These are phyloP conservation scores for Antheraea pernyi DNA, from an alignment of 1,140 invertebrate genomes.

Conservation along the genomic window DNA sequence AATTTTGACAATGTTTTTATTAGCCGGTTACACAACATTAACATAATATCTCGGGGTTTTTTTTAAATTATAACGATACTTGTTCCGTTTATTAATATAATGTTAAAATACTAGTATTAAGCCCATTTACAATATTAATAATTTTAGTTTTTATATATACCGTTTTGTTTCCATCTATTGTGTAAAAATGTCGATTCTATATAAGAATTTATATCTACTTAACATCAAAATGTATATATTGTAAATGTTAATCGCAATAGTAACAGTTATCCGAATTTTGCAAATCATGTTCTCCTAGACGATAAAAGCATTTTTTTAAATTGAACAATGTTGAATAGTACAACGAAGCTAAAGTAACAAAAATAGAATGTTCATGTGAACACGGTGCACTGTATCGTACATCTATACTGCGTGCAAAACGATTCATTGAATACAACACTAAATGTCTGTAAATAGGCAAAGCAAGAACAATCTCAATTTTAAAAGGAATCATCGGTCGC, in stretches of 20 bases:
- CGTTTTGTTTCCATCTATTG: too few species aligned
- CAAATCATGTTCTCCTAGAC: background rate
- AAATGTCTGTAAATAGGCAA: slow-evolving; percentile 22
- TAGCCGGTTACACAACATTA: too few species aligned
- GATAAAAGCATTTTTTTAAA: background rate
- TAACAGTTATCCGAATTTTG: background rate
- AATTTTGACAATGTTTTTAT: too few species aligned
- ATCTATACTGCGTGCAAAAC: background rate
- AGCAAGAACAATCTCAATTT: slow-evolving; percentile 41
- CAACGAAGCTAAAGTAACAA: background rate
- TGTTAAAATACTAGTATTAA: too few species aligned
- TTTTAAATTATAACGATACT: too few species aligned
- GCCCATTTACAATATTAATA: too few species aligned
- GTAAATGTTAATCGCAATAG: background rate
- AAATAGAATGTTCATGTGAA: slow-evolving; percentile 13
- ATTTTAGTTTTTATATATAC: too few species aligned
- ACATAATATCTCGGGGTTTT: too few species aligned
- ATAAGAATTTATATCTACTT: too few species aligned
- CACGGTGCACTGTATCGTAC: slow-evolving; percentile 3
- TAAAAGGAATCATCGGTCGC: slow-evolving; percentile 49
- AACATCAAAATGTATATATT: too few species aligned
- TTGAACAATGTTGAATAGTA: background rate
- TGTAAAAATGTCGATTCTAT: too few species aligned
- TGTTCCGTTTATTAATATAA: too few species aligned
- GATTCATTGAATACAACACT: slow-evolving; percentile 19